Base-by-base conservation (phyloP, 2,797 vertebrate species). In the Poeciliopsis gracilis region DNA sequence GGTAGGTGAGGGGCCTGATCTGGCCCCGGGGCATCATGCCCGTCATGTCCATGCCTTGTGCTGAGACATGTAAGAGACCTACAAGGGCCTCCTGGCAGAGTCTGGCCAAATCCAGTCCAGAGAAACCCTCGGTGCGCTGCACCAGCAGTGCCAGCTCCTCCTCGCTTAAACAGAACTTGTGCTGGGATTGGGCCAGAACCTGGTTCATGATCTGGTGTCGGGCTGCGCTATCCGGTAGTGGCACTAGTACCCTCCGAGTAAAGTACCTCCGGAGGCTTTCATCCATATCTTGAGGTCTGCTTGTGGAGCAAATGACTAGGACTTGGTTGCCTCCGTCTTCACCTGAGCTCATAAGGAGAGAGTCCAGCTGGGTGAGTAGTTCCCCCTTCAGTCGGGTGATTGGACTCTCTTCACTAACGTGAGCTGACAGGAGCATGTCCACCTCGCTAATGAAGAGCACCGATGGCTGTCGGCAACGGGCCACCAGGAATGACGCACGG, bases 111-210 rank as follows among this genome's bases (percentile, higher is more conserved):
- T 99, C 98, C 90, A 99, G 96, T 94, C 98, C 98, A 73, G 98
- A 99, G 95, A 98, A 98, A 90, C 98, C 97, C 94, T 99, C 98
- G 67, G 98, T 99, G 93, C 97, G 96, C 96, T 98, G 98, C 93
- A 97, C 98, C 89, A 99, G 96, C 96, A 99, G 96, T 88, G 97
- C 95, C 95, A 98, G 96, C 95, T 99, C 98, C 96, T 99, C 98
- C 94, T 99, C 98, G 83, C 95, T 98, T 95, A 99, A 95, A 97
- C 98, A 98, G 96, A 97, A 99, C 95, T 98, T 99, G 97, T 99
- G 98, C 96, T 98, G 98, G 92, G 97, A 98, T 76, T 97, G 97
- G 91, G 95, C 95, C 92, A 99, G 96, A 95, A 99, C 96, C 95
- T 98, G 98, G 96, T 96, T 97, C 95, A 99, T 96, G 91, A 99